phyloP scores from a whole-genome alignment of 2,888 invertebrate species.

The Lepidocyrtinus sp. region DNA sequence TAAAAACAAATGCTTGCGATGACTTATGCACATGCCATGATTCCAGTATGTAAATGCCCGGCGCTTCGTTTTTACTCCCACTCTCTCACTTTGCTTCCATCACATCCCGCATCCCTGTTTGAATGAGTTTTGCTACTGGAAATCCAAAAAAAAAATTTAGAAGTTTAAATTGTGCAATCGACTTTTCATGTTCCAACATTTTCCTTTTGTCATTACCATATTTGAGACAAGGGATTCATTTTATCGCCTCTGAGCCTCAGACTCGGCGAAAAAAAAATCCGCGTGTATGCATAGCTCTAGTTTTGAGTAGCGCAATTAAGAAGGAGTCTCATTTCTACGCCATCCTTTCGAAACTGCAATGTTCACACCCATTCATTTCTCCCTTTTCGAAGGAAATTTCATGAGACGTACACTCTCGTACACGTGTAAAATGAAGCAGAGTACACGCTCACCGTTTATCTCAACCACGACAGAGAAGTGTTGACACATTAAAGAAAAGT shows the following conservation, averaged over 20 bases:
- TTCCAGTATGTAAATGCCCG: neutral
- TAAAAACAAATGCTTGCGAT: neutral
- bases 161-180: constrained; percentile 60
- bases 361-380: constrained; percentile 58
- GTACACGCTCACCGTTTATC: too few relatives aligned
- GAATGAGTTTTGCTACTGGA: neutral
- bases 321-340: too few relatives aligned
- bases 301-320: too few relatives aligned
- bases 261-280: too few relatives aligned
- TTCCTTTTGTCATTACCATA: constrained; percentile 61
- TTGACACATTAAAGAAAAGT: constrained; percentile 9
- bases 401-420: neutral
- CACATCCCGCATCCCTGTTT: too few relatives aligned
- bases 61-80: neutral
- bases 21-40: neutral
- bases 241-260: constrained; percentile 58
- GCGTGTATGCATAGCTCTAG: constrained; percentile 50
- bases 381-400: neutral
- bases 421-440: neutral
- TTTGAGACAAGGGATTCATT: constrained; percentile 60
- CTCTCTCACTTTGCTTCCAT: constrained; percentile 2
- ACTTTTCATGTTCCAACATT: constrained; percentile 60
- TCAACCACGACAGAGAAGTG: too few relatives aligned
- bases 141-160: constrained; percentile 22
- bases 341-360: constrained; percentile 43